These are phyloP conservation scores for Crepidodera aurea DNA, from an alignment of 2,888 invertebrate genomes.

Conservation along the genomic window DNA sequence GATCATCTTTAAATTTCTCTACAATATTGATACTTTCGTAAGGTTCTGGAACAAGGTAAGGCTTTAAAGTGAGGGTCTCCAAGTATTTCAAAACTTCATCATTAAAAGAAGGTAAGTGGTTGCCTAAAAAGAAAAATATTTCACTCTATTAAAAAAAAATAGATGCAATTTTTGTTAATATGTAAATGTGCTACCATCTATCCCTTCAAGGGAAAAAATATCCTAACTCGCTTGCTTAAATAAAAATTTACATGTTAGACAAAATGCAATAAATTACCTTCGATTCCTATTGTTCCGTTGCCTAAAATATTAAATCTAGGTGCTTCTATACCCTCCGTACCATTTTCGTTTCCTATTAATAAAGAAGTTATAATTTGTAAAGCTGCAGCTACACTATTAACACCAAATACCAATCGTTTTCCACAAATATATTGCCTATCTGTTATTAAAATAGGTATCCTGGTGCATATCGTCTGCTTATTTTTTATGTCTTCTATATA, in stretches of 20 bases:
- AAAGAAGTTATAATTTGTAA: conserved; percentile 64
- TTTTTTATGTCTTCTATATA: conserved; percentile 63
- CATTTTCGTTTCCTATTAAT: conserved; percentile 60
- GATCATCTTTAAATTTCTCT: conserved; percentile 69
- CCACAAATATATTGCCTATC: conserved; percentile 62
- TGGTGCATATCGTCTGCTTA: conserved; percentile 49
- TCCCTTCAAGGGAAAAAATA: no score
- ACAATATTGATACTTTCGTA: conserved; percentile 73
- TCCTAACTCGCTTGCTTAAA: no score
- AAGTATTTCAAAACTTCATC: conserved; percentile 53
- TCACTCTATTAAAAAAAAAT: not conserved
- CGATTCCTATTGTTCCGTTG: conserved; percentile 57
- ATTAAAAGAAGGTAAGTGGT: conserved; percentile 55
- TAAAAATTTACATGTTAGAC: no score
- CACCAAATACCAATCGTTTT: conserved; percentile 64
- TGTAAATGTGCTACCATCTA: no score
- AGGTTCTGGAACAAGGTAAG: conserved; percentile 57
- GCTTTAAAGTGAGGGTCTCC: conserved; percentile 46
- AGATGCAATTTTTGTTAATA: no score
- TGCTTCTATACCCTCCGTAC: conserved; percentile 63
- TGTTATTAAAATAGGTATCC: conserved; percentile 58
- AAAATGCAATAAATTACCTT: conserved; percentile 57
- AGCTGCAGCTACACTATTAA: conserved; percentile 63
- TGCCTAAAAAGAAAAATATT: conserved; percentile 49
- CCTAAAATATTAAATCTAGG: conserved; percentile 61